These are phyloP conservation scores for Colossoma macropomum DNA, from an alignment of 2,113 vertebrate species.

Conservation along the genomic window DNA sequence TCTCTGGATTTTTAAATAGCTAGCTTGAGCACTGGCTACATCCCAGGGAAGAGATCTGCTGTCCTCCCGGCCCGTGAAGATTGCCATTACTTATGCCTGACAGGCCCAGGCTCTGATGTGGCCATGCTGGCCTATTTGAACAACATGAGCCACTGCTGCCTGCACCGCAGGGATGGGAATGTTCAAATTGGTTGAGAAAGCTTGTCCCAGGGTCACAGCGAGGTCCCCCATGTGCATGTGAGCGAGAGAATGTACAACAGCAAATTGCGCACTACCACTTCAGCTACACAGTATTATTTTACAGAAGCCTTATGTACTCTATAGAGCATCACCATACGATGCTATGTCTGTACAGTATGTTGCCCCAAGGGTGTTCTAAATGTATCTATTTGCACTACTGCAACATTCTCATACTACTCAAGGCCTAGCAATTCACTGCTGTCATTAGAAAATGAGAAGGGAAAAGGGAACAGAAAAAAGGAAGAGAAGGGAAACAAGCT, in stretches of 20 bases:
- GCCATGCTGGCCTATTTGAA: conserved; percentile 80
- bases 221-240: conserved; percentile 63
- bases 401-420: not conserved
- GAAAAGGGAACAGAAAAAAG: no score
- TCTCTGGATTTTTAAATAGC: conserved; percentile 79
- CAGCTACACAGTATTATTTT: conserved; percentile 16
- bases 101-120: conserved; percentile 80
- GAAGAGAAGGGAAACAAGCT: no score
- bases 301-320: not conserved
- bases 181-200: conserved; percentile 74
- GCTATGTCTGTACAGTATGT: not conserved
- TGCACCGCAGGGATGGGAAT: conserved; percentile 68
- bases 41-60: conserved; percentile 77
- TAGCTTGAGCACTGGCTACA: conserved; percentile 73
- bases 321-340: not conserved
- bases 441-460: not conserved
- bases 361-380: not conserved
- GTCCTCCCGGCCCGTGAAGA: conserved; percentile 77
- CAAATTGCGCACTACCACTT: conserved; percentile 35
- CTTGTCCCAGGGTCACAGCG: conserved; percentile 72
- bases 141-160: conserved; percentile 77
- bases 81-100: conserved; percentile 84
- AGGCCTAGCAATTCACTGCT: not conserved
- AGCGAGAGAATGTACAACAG: conserved; percentile 47
- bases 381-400: not conserved